Conservation (phyloP, 2,797 vertebrate genomes). For the Podargus strigoides region DNA sequence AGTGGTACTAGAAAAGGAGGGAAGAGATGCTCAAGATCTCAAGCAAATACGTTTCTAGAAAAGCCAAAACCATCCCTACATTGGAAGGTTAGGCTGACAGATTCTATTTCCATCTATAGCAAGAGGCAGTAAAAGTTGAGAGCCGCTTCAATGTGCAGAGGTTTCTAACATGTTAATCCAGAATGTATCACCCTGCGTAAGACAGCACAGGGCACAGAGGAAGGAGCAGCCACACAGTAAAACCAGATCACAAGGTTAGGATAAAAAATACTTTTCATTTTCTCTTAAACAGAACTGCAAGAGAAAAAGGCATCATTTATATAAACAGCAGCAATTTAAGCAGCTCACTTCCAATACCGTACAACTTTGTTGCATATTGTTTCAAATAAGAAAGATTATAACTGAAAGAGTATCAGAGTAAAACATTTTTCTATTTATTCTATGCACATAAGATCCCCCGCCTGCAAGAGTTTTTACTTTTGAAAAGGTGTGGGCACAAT, state of each 20-base stretch:
- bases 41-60: not conserved
- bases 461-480: not conserved
- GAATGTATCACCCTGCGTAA: too few relatives aligned
- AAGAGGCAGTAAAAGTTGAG: not conserved
- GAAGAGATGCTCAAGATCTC: not conserved
- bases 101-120: not conserved
- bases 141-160: not conserved
- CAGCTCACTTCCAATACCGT: not conserved
- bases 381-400: not conserved
- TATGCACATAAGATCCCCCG: not conserved
- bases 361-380: not conserved
- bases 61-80: not conserved
- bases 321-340: not conserved
- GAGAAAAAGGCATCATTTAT: not conserved
- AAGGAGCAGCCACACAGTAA: not conserved
- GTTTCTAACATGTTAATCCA: not conserved
- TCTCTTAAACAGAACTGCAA: not conserved
- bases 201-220: not conserved
- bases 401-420: not conserved
- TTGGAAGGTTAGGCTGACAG: not conserved
- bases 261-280: not conserved
- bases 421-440: not conserved
- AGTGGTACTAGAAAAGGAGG: not conserved
- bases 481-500: not conserved
- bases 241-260: not conserved